phyloP scores from a whole-genome alignment of 2,113 vertebrate genomes.

The Furnarius figulus region DNA sequence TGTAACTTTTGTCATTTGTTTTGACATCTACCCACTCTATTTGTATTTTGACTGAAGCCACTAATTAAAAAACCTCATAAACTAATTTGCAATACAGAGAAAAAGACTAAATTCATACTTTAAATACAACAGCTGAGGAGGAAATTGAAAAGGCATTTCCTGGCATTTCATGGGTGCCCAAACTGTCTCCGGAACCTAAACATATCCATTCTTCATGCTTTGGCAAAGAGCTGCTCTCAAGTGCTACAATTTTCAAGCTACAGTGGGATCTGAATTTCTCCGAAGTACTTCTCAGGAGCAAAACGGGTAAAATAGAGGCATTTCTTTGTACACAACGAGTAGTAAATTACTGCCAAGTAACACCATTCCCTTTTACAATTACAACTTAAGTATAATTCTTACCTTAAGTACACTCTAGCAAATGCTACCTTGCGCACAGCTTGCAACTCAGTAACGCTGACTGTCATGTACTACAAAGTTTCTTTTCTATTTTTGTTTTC shows the following conservation, averaged over 20 bases:
- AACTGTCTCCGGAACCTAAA: background rate
- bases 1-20: constrained; percentile 65
- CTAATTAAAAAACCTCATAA: background rate
- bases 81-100: constrained; percentile 8
- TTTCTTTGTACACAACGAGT: background rate
- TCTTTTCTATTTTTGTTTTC: background rate
- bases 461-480: background rate
- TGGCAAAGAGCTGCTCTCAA: background rate
- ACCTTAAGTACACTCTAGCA: background rate
- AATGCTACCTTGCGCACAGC: background rate
- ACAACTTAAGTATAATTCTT: background rate
- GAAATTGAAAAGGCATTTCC: background rate
- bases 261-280: background rate
- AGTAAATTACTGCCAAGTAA: background rate
- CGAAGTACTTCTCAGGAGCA: background rate
- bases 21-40: constrained; percentile 66
- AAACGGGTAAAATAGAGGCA: background rate
- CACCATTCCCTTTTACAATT: background rate
- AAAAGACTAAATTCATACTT: background rate
- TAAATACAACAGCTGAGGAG: background rate
- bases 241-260: background rate
- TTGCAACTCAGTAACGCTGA: background rate
- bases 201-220: background rate
- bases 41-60: constrained; percentile 63
- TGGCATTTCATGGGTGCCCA: background rate